Percentiles rank a stretch among this genome's conserved stretches.
phyloP scores from a whole-genome alignment of 2,113 vertebrate species.

The Nerophis lumbriciformis region DNA sequence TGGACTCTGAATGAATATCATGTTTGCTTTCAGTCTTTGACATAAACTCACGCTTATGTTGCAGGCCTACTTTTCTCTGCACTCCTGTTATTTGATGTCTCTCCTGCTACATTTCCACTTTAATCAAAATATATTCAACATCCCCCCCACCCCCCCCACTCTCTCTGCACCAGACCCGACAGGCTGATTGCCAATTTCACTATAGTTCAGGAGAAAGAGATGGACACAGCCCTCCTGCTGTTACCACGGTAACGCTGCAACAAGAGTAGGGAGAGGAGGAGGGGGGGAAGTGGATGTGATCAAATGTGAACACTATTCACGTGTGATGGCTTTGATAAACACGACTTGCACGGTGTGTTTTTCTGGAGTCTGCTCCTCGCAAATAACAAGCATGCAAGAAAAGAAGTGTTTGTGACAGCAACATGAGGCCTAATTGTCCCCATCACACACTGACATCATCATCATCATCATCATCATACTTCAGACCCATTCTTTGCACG shows the following conservation, averaged over 20 bases:
- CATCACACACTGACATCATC: conserved; percentile 43
- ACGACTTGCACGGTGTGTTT: conserved; percentile 34
- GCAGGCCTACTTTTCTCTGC: background rate
- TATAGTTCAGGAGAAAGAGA: conserved; percentile 51
- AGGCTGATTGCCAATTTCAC: conserved; percentile 72
- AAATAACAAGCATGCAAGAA: conserved; percentile 49
- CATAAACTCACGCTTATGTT: conserved; percentile 3
- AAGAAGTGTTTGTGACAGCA: conserved; percentile 30
- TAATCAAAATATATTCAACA: conserved; percentile 72
- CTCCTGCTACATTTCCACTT: conserved; percentile 56
- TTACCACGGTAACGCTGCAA: conserved; percentile 68
- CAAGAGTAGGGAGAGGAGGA: conserved; percentile 48
- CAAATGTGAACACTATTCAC: conserved; percentile 47
- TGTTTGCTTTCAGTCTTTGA: conserved; percentile 25
- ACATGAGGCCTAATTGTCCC: conserved; percentile 46
- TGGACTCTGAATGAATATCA: background rate
- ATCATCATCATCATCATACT: conserved; percentile 44
- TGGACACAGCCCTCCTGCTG: conserved; percentile 51
- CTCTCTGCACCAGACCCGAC: conserved; percentile 58
- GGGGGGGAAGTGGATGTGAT: conserved; percentile 37
- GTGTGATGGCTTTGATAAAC: conserved; percentile 57
- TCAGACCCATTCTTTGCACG: conserved; percentile 22
- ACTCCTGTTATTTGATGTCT: conserved; percentile 23
- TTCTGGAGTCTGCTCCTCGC: conserved; percentile 41
- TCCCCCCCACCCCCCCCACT: background rate